These are phyloP conservation scores for Pharmacophagus antenor DNA, from an alignment of 2,888 invertebrate genomes.

Conservation along the genomic window DNA sequence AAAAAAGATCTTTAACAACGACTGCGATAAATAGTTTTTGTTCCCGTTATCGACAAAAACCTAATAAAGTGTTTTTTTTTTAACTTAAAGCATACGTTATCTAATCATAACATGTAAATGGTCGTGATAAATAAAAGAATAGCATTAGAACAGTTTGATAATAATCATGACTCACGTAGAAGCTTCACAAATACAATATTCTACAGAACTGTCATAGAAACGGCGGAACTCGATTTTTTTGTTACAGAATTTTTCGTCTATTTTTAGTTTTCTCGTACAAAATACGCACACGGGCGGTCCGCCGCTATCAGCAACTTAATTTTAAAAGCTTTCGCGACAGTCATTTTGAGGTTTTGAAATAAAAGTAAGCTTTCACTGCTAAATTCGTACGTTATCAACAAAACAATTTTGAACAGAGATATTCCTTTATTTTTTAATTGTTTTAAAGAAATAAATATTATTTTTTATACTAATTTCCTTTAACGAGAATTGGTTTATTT, in stretches of 20 bases:
- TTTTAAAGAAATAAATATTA: no score
- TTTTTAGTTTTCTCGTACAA: constrained; percentile 22
- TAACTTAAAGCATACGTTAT: not conserved
- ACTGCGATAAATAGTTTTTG: not conserved
- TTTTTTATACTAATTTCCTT: no score
- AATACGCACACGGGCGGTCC: constrained; percentile 1
- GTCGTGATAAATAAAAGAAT: not conserved
- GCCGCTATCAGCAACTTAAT: constrained; percentile 18
- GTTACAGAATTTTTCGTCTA: constrained; percentile 19
- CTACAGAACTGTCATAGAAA: constrained; percentile 9
- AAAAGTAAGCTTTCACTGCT: not conserved
- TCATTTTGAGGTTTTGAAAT: not conserved
- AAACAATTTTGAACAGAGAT: no score
- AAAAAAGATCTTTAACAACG: no score
- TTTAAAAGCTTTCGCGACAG: constrained; percentile 16
- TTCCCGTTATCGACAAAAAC: not conserved
- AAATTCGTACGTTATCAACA: not conserved
- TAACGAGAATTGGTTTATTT: no score
- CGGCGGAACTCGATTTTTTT: not conserved
- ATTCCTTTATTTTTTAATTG: not conserved
- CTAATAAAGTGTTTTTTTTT: not conserved
- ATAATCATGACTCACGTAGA: no score
- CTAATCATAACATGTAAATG: not conserved
- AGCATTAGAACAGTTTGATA: not conserved
- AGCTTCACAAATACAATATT: not conserved